A percentile compares a stretch with the other conserved stretches of the same genome.
Evolutionary conservation across 30 jellyfish, hydroid and myxozoan species (phyloP).

Genomic region (Pseudorhiza aurosa): DNA sequence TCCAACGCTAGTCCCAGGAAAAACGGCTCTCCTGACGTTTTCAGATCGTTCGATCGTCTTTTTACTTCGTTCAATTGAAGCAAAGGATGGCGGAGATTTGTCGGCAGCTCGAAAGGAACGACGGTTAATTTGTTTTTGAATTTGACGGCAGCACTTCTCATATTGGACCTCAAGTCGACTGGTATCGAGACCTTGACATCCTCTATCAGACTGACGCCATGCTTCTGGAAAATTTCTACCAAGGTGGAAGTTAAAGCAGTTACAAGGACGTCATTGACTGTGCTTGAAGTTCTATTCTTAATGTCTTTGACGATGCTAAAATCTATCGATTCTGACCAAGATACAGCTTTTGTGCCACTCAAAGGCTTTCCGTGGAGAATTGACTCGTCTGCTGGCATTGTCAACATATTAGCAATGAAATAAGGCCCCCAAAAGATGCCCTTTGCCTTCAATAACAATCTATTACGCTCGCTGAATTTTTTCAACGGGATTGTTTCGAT

Average conservation of each 20-base stretch:
- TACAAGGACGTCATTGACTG: slow-evolving; percentile 85
- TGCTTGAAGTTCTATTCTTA: slow-evolving; percentile 50
- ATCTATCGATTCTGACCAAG: slow-evolving; percentile 84
- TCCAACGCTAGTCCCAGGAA: slow-evolving; percentile 48
- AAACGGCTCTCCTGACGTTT: slow-evolving; percentile 86
- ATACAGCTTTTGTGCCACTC: slow-evolving; percentile 61
- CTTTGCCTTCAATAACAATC: slow-evolving; percentile 39
- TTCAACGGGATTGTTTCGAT: slow-evolving; percentile 51
- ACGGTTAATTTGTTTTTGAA: slow-evolving; percentile 71
- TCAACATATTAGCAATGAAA: slow-evolving; percentile 37
- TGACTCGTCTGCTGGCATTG: slow-evolving; percentile 50
- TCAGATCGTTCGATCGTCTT: slow-evolving; percentile 50
- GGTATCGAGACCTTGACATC: slow-evolving; percentile 67
- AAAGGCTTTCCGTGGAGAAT: slow-evolving; percentile 55
- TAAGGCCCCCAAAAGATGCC: slow-evolving; percentile 79
- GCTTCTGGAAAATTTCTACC: slow-evolving; percentile 25
- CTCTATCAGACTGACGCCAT: slow-evolving; percentile 1
- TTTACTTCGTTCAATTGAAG: slow-evolving; percentile 51
- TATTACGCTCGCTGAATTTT: slow-evolving; percentile 65
- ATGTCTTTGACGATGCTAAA: slow-evolving; percentile 59
- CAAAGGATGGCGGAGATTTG: slow-evolving; percentile 16
- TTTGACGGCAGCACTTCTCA: slow-evolving; percentile 57
- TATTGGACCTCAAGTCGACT: slow-evolving; percentile 68
- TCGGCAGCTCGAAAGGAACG: slow-evolving; percentile 59
- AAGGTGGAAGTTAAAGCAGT: slow-evolving; percentile 62